Evolutionary conservation across 2,888 invertebrate genomes (phyloP), one percentile per base, ranked within the genome.

Genomic region (Mesochorus sp.): DNA sequence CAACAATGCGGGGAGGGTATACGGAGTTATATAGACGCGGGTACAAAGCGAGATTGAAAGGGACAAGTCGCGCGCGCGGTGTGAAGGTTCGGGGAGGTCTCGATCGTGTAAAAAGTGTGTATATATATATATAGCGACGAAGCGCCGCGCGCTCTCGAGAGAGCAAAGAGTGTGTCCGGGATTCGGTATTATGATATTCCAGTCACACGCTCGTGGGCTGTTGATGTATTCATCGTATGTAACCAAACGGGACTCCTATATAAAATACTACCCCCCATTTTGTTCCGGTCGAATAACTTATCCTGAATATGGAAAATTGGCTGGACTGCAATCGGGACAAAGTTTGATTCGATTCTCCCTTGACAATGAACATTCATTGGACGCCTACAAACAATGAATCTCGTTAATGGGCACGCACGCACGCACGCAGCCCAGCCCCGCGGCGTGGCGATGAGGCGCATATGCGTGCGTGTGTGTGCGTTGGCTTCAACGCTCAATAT

Each of bases 171-270:
- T 64, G 31, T 62, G 61, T 37, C 44, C 8, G 31, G 73, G 51
- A 37, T 47, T 31, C n/a, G 12, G 62, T 72, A 75, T 80, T 75
- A 78, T 80, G 76, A 85, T 88, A 91, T 90, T 90, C 90, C 76
- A 85, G 88, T 89, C 91, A 90, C 91, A 89, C 85, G 79, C 85
- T 82, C 70, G 82, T 76, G 21, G 47, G 19, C 84, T 82, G 85
- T 85, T 88, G 88, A 90, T 86, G 88, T 90, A 91, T 90, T 90
- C 91, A 89, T 84, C 87, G 87, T 87, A 87, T 89, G 89, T 90
- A 89, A 88, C 89, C 84, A 87, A 88, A 88, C 88, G 89, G 88
- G 87, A 87, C 87, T 89, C 87, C n/a, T n/a, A n/a, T 87, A 89
- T 89, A 90, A 90, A 90, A 91, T 90, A 90, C 89, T 87, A 88